These are phyloP conservation scores for Cremastinae sp. DNA, from an alignment of 2,888 invertebrate species.

Conservation along the genomic window DNA sequence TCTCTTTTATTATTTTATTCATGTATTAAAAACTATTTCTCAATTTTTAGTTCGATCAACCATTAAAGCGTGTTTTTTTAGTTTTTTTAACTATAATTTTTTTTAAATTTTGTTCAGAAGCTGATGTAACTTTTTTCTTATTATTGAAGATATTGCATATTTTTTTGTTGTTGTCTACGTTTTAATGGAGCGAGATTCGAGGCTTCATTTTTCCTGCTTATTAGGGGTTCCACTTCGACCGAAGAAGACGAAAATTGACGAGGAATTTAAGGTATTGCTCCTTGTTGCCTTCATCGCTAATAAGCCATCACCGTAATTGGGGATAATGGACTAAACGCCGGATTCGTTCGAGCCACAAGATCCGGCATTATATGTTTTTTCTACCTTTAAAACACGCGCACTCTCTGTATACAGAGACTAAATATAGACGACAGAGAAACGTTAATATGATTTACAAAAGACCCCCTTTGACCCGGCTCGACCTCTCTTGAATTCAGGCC, in stretches of 20 bases:
- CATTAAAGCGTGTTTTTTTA: no score
- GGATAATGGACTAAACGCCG: conserved; percentile 77
- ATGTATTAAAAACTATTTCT: no score
- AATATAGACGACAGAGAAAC: conserved; percentile 57
- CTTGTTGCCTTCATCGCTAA: conserved; percentile 46
- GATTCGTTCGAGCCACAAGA: conserved; percentile 60
- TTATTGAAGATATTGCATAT: background rate
- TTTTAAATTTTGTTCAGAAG: no score
- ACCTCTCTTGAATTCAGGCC: conserved; percentile 66
- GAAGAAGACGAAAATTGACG: conserved; percentile 47
- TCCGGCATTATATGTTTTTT: conserved; percentile 37
- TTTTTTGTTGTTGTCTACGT: conserved; percentile 1
- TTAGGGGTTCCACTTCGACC: conserved; percentile 35
- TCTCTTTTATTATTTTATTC: no score
- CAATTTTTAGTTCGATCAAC: no score
- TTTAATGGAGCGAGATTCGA: conserved; percentile 25
- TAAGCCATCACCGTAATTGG: conserved; percentile 71
- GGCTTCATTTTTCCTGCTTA: conserved; percentile 33
- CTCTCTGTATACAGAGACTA: conserved; percentile 36
- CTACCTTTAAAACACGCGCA: background rate
- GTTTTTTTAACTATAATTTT: no score
- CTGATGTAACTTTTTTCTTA: background rate
- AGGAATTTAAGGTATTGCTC: conserved; percentile 57
- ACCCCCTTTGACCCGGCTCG: conserved; percentile 73
- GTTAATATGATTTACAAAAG: conserved; percentile 77